Conservation (phyloP, 2,113 vertebrate species). For the Climacteris rufus region DNA sequence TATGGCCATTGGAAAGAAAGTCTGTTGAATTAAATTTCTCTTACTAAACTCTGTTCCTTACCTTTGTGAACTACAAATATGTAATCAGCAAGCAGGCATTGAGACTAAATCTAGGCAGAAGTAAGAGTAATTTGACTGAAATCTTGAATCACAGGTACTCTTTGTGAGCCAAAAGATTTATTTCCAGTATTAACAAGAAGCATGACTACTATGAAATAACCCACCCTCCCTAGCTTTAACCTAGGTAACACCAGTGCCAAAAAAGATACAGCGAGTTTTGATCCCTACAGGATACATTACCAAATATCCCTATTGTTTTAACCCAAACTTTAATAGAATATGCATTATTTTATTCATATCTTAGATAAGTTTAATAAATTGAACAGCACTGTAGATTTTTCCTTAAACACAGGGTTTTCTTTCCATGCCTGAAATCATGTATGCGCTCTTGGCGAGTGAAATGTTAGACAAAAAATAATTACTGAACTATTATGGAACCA, state of each 20-base stretch:
- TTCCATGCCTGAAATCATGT: neutral
- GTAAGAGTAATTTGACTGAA: neutral
- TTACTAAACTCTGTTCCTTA: neutral
- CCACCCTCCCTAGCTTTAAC: neutral
- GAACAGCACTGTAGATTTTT: neutral
- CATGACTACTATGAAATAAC: neutral
- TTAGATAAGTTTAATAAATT: neutral
- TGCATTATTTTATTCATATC: neutral
- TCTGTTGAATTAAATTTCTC: neutral
- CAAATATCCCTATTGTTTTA: neutral
- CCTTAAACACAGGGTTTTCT: neutral
- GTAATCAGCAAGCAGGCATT: neutral
- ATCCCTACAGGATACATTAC: neutral
- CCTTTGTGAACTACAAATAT: neutral
- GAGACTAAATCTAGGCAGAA: neutral
- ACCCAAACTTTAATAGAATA: neutral
- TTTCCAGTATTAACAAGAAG: neutral
- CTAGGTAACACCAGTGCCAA: neutral
- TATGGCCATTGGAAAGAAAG: neutral
- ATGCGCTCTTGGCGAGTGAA: neutral
- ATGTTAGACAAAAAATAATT: neutral
- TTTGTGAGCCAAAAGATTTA: neutral
- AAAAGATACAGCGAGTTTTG: neutral
- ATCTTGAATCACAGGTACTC: neutral
- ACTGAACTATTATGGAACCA: neutral